Conservation (phyloP, 2,888 invertebrate genomes). For the Amphipyra berbera region DNA sequence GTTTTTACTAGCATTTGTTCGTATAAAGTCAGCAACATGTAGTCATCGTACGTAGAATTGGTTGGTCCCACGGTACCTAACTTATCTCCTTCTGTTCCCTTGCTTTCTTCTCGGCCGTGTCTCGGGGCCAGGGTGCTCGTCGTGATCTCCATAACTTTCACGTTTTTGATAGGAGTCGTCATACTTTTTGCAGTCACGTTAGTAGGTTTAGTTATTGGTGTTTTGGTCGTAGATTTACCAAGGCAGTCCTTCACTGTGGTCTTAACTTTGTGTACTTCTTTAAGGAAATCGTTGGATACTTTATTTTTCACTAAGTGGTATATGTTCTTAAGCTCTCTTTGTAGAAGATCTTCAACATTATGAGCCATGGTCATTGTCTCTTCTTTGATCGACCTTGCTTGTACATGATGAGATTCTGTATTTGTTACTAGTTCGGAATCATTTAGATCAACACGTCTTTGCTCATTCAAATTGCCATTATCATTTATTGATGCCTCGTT, state of each 20-base stretch:
- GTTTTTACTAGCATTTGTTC: conserved; percentile 73
- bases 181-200: background rate
- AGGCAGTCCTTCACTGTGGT: conserved; percentile 36
- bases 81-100: conserved; percentile 14
- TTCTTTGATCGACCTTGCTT: conserved; percentile 62
- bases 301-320: conserved; percentile 71
- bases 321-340: conserved; percentile 67
- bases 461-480: conserved; percentile 29
- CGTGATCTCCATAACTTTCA: background rate
- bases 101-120: conserved; percentile 26
- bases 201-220: background rate
- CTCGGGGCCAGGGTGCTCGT: conserved; percentile 8
- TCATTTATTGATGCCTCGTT: conserved; percentile 46
- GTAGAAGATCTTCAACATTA: conserved; percentile 65
- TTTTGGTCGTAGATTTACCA: conserved; percentile 6
- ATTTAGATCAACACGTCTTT: conserved; percentile 37
- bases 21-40: conserved; percentile 68
- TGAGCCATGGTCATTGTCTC: conserved; percentile 63
- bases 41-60: conserved; percentile 66
- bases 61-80: conserved; percentile 12
- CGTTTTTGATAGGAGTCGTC: background rate
- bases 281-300: conserved; percentile 59
- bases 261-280: conserved; percentile 60
- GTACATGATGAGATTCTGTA: conserved; percentile 49
- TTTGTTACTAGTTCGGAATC: conserved; percentile 6